phyloP scores from a whole-genome alignment of 2,797 vertebrate genomes.

The Ptychadena robeensis region DNA sequence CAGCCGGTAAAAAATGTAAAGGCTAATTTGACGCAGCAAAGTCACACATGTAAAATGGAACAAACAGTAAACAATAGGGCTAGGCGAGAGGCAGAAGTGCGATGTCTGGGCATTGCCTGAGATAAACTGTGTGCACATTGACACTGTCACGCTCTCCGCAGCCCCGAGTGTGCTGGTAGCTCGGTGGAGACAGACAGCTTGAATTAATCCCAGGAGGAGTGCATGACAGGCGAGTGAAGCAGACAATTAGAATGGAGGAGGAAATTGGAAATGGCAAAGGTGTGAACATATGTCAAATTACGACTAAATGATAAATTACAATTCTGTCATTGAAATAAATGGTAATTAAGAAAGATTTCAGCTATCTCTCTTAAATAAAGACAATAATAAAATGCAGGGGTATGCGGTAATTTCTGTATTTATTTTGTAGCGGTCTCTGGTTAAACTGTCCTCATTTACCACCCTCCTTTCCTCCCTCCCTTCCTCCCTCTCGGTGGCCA shows the following conservation, averaged over 20 bases:
- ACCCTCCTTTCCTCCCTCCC: constrained; percentile 57
- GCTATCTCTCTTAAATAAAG: constrained; percentile 71
- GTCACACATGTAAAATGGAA: constrained; percentile 67
- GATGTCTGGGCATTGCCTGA: constrained; percentile 80
- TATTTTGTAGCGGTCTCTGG: constrained; percentile 56
- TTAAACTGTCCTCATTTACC: constrained; percentile 70
- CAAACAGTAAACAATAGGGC: constrained; percentile 72
- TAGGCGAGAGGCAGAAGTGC: constrained; percentile 70
- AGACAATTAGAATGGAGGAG: constrained; percentile 97
- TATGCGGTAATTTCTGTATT: constrained; percentile 4
- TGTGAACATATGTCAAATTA: constrained; percentile 99
- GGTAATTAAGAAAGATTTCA: constrained; percentile 85
- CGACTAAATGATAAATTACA: constrained; percentile 99
- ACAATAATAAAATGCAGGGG: constrained; percentile 58
- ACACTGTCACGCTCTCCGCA: constrained; percentile 87
- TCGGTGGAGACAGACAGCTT: constrained; percentile 96
- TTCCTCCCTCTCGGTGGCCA: constrained; percentile 63
- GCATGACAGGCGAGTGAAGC: constrained; percentile 97
- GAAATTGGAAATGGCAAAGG: constrained; percentile 96
- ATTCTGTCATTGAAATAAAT: constrained; percentile 94
- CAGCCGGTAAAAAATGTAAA: constrained; percentile 77
- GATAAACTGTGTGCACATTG: constrained; percentile 85
- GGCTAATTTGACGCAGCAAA: constrained; percentile 72
- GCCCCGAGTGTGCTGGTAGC: constrained; percentile 89
- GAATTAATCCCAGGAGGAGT: constrained; percentile 96